Percentiles rank a stretch among this genome's conserved stretches.
Evolutionary conservation across 2,113 vertebrate species (phyloP).

Genomic region (Stercorarius parasiticus): DNA sequence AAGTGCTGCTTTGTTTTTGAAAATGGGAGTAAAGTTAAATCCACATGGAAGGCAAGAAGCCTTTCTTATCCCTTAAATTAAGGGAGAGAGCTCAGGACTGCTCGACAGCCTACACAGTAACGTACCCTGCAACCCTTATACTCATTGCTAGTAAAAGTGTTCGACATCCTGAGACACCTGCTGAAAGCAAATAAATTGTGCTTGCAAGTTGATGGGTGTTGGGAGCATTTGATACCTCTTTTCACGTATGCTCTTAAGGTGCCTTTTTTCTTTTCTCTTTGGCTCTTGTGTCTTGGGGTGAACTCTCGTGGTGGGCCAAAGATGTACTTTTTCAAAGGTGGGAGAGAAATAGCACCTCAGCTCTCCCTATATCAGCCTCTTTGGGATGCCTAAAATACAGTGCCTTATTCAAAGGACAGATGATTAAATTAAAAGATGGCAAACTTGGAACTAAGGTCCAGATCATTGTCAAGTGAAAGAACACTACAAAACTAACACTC

Average conservation of each 20-base stretch:
- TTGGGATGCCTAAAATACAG: neutral
- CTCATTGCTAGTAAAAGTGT: neutral
- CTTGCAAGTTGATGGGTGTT: neutral
- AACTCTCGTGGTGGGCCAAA: neutral
- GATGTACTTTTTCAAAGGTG: neutral
- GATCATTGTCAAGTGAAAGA: neutral
- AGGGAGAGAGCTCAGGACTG: neutral
- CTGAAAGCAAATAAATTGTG: neutral
- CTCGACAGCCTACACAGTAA: neutral
- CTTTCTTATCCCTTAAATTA: neutral
- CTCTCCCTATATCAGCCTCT: neutral
- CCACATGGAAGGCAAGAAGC: neutral
- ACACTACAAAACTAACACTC: neutral
- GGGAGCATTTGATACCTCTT: neutral
- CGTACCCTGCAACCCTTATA: neutral
- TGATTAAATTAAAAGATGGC: neutral
- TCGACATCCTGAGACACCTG: neutral
- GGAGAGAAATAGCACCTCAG: neutral
- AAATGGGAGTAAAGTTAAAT: neutral
- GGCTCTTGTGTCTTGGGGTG: neutral
- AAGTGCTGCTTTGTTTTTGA: neutral
- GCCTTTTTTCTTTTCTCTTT: neutral
- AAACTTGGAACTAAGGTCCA: neutral
- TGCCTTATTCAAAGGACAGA: neutral
- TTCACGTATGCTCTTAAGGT: neutral